Evolutionary conservation across 2,888 invertebrate species (phyloP), one percentile per base, ranked within the genome.

Genomic region (Incurvaria masculella): DNA sequence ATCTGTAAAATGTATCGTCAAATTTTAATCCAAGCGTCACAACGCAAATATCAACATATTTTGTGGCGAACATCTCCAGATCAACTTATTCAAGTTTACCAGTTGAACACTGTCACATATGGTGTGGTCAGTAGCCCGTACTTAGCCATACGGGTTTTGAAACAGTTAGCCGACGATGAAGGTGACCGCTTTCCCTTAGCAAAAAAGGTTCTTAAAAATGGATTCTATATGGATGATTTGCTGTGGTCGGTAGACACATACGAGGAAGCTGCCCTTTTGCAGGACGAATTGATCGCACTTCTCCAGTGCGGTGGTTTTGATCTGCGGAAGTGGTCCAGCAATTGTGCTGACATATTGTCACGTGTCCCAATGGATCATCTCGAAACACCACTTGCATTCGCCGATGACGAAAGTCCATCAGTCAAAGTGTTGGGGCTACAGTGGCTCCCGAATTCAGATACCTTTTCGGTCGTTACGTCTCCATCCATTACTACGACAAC

Each of bases 1-100:
- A 44, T 49, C 6, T 44, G 16, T 11, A 49, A 42, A 46, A 46
- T 49, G 49, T 49, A 46, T 23, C 33, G 49, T 2, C 23, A 43
- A 21, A 46, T 49, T 21, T n/a, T 17, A 18, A 21, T 49, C 11
- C 18, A 41, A 4, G 4, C 38, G 2, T 38, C 47, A 19, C 47
- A 49, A 21, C 40, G 44, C 2, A 8, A 14, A 2, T 47, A 27
- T 3, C 46, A 46, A 11, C 43, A 47, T 27, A 43, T 49, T 16
- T 16, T 49, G 20, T 49, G 47, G 43, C 16, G 49, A 11, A 21
- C 19, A n/a, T 39, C 26, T 10, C 43, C 46, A 20, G 14, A 14
- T 2, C 42, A 46, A n/a, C 46, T 47, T 17, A 18, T 49, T 4
- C 11, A 18, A 6, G 49, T 47, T 20, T 49, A 41, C 23, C 44